Base-by-base conservation (phyloP, 2,113 vertebrate species). In the Phyllostomus discolor region DNA sequence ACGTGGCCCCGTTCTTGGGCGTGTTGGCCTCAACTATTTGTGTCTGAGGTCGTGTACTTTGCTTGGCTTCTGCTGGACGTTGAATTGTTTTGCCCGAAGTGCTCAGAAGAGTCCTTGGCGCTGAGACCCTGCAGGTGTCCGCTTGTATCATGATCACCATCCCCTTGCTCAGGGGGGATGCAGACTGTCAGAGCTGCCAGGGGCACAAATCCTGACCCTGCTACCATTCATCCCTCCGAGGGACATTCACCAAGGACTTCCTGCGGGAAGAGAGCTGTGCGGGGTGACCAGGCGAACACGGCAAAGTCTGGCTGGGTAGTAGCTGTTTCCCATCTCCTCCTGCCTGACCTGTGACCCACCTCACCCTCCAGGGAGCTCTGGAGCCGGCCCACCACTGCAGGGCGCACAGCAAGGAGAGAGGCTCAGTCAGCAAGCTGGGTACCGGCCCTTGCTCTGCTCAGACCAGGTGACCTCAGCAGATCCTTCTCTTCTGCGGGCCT, bases 71-170 rank as follows among this genome's bases (percentile, higher is more conserved):
- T 14, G 1, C 7, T 16, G 48, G 57, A 1, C 22, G 8, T 26
- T 57, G 78, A 15, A 11, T 66, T 88, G 10, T 31, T 33, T 70
- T 79, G 8, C 0, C 1, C 24, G 41, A 38, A 6, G 35, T 33
- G 54, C 70, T 91, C 75, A 64, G 10, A 38, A 16, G 69, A 59
- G 91, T 3, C 16, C 35, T 43, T 7, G 15, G 70, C 8, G 17
- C 76, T 38, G 28, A 75, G 66, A 48, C 0, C 35, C 67, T 52
- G 28, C 48, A 26, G 7, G 33, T 31, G 50, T 85, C 12, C 2
- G 5, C 52, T 8, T 28, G 22, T 3, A 4, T 59, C 10, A 0
- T 12, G 4, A 0, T 33, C 7, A 2, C 80, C 14, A 19, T 41
- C 41, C 67, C 10, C 5, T 87, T 10, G 1, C 9, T 17, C 48